Evolutionary conservation across 2,113 vertebrate genomes (phyloP).

Genomic region (Falco punctatus): DNA sequence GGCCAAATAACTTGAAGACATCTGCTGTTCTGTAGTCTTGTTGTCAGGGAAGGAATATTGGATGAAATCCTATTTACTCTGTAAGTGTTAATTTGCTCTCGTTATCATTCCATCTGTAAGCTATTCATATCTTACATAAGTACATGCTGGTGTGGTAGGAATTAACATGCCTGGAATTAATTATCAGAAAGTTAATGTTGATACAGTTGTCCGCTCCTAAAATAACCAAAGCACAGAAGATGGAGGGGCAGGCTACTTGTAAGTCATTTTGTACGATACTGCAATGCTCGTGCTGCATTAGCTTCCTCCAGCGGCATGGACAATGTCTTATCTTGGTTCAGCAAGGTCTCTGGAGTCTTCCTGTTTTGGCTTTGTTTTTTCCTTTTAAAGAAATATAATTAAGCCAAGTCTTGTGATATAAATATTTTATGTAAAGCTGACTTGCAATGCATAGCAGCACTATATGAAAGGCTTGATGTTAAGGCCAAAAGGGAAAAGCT

Average conservation of each 20-base stretch:
- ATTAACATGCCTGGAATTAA: slow-evolving; percentile 3
- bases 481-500: background rate
- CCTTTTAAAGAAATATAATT: background rate
- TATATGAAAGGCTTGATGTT: background rate
- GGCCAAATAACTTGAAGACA: background rate
- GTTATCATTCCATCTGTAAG: slow-evolving; percentile 28
- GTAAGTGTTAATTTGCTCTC: slow-evolving; percentile 27
- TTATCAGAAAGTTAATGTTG: background rate
- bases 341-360: slow-evolving; percentile 9
- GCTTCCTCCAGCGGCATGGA: background rate
- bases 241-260: background rate
- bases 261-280: background rate
- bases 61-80: slow-evolving; percentile 26
- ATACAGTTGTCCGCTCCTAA: background rate
- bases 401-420: background rate
- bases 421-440: background rate
- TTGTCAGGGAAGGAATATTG: slow-evolving; percentile 6
- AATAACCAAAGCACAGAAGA: background rate
- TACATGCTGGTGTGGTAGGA: background rate
- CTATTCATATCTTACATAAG: slow-evolving; percentile 1
- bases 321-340: slow-evolving; percentile 21
- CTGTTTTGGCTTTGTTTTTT: background rate
- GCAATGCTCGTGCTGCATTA: background rate
- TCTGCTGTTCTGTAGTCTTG: background rate
- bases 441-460: background rate